A percentile compares a stretch with the other conserved stretches of the same genome.
Conservation (phyloP, 1,140 invertebrate genomes). For the Pinna nobilis region DNA sequence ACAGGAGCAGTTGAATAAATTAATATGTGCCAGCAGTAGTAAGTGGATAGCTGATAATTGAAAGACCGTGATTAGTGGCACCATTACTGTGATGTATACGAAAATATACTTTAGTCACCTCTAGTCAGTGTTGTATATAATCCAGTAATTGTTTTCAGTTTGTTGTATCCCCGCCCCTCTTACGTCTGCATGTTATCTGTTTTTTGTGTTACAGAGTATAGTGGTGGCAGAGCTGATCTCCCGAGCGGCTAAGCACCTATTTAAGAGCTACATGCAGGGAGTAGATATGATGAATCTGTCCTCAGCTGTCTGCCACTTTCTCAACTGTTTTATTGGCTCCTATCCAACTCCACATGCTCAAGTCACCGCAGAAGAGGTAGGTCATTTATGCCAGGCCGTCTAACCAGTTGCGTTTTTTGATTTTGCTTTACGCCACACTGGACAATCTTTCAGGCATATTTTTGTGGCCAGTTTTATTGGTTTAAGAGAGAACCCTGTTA, state of each 20-base stretch:
- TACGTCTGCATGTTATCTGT: too few species aligned
- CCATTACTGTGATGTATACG: too few species aligned
- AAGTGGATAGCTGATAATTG: too few species aligned
- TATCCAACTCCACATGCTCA: constrained; percentile 67
- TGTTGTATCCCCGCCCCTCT: too few species aligned
- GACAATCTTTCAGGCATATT: not conserved
- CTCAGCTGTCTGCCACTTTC: constrained; percentile 92
- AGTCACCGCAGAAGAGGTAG: constrained; percentile 80
- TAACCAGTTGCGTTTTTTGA: not conserved
- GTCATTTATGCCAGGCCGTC: constrained; percentile 36
- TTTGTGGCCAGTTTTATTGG: too few species aligned
- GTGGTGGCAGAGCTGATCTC: constrained; percentile 90
- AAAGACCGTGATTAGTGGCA: too few species aligned
- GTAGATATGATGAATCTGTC: constrained; percentile 93
- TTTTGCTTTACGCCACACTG: not conserved
- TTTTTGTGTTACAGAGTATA: constrained; percentile 82
- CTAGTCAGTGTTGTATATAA: too few species aligned
- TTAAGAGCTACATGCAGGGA: constrained; percentile 92
- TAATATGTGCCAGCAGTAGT: too few species aligned
- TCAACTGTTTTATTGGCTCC: constrained; percentile 90
- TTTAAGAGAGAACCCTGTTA: too few species aligned
- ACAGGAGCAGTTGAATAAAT: too few species aligned
- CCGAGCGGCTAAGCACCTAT: constrained; percentile 94
- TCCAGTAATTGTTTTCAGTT: too few species aligned
- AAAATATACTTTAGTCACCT: too few species aligned